Evolutionary conservation across 2,113 vertebrate genomes (phyloP).

Genomic region (Sceloporus undulatus): DNA sequence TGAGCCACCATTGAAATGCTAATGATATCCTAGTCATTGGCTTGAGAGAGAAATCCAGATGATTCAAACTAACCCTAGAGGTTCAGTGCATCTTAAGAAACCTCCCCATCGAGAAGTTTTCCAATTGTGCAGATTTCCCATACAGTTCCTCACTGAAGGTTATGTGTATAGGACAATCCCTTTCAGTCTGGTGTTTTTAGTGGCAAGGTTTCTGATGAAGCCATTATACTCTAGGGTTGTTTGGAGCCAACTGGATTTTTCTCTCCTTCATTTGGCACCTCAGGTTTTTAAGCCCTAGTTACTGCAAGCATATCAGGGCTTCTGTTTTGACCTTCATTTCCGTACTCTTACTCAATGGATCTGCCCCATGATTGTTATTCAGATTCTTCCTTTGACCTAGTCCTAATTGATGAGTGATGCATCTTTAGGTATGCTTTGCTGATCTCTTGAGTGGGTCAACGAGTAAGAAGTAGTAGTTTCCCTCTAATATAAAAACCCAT

Average conservation of each 20-base stretch:
- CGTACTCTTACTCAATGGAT: background rate
- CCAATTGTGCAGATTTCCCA: too few species aligned
- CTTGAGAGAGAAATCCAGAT: too few species aligned
- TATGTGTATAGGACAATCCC: too few species aligned
- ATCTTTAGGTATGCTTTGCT: background rate
- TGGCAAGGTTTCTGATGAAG: background rate
- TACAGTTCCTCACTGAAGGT: too few species aligned
- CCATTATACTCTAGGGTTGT: background rate
- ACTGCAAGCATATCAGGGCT: background rate
- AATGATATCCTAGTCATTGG: too few species aligned
- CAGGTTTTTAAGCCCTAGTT: background rate
- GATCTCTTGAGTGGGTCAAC: too few species aligned
- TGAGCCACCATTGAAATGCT: too few species aligned
- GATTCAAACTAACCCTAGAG: too few species aligned
- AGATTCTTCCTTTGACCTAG: background rate
- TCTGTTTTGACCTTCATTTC: background rate
- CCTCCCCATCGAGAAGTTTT: too few species aligned
- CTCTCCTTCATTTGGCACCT: background rate
- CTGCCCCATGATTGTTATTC: background rate
- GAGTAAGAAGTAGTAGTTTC: too few species aligned
- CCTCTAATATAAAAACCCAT: too few species aligned
- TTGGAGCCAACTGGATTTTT: background rate
- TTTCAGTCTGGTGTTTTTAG: background rate
- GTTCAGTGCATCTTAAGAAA: too few species aligned
- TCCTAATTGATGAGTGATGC: background rate